A percentile compares a stretch with the other conserved stretches of the same genome.
These are phyloP conservation scores for Thunnus thynnus DNA, from an alignment of 2,113 vertebrate species.

Conservation along the genomic window DNA sequence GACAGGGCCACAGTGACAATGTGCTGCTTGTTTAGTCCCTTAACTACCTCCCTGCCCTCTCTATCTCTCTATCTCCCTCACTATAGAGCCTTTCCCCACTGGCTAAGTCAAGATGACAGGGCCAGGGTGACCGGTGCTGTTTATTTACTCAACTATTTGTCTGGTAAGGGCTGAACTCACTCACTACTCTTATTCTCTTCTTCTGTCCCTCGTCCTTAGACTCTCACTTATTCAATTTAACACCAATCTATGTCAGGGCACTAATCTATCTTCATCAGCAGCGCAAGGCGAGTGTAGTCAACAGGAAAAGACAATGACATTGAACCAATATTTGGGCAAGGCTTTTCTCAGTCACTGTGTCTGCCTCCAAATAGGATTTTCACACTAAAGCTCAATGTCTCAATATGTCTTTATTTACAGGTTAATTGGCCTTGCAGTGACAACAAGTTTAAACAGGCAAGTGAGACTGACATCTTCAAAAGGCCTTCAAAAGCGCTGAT, in stretches of 20 bases:
- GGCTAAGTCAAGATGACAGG: conserved; percentile 33
- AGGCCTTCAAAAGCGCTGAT: neutral
- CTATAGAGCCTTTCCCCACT: neutral
- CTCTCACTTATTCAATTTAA: conserved; percentile 8
- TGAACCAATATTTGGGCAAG: conserved; percentile 43
- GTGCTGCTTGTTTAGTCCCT: conserved; percentile 56
- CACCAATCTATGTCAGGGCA: conserved; percentile 6
- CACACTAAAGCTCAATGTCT: neutral
- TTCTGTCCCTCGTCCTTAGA: neutral
- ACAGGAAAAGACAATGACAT: conserved; percentile 27
- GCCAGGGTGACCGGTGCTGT: conserved; percentile 22
- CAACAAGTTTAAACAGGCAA: neutral
- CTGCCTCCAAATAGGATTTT: neutral
- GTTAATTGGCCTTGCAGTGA: conserved; percentile 30
- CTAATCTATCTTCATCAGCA: conserved; percentile 44
- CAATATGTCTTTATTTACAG: conserved; percentile 35
- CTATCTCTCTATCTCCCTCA: conserved; percentile 11
- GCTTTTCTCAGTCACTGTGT: neutral
- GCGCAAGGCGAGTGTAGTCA: conserved; percentile 7
- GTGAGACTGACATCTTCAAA: neutral
- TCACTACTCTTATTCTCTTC: neutral
- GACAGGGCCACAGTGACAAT: conserved; percentile 69
- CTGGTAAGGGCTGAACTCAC: conserved; percentile 10
- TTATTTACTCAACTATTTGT: conserved; percentile 39
- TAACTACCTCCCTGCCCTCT: conserved; percentile 41